Evolutionary conservation across 2,113 vertebrate species (phyloP).

Genomic region (Campylorhamphus procurvoides): DNA sequence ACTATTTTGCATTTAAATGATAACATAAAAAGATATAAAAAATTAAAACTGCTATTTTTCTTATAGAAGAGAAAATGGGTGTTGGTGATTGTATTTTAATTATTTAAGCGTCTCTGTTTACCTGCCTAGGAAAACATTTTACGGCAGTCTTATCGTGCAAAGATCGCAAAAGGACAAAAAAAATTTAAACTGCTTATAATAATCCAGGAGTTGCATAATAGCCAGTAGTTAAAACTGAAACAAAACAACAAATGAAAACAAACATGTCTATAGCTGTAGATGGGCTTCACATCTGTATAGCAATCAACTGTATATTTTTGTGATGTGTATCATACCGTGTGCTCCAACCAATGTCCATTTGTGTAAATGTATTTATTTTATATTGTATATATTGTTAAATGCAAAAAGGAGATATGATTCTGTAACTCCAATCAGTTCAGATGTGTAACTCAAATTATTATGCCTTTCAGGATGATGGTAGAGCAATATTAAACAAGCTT

Average conservation of each 20-base stretch:
- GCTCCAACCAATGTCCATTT: constrained; percentile 99
- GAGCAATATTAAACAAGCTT: constrained; percentile 99
- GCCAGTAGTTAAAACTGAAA: constrained; percentile 86
- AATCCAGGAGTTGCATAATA: constrained; percentile 92
- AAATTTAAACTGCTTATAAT: constrained; percentile 85
- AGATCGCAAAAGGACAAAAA: constrained; percentile 82
- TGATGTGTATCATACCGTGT: constrained; percentile 99
- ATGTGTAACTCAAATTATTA: constrained; percentile 99
- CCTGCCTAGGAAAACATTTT: constrained; percentile 87
- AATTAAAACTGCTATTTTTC: constrained; percentile 94
- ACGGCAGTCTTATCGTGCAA: constrained; percentile 85
- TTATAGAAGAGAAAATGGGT: constrained; percentile 86
- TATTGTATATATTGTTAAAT: constrained; percentile 99
- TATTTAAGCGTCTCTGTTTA: constrained; percentile 90
- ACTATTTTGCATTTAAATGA: constrained; percentile 90
- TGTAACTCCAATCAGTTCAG: constrained; percentile 99
- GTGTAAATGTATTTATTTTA: constrained; percentile 99
- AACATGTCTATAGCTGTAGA: constrained; percentile 99
- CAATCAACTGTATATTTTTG: constrained; percentile 99
- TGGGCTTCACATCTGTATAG: constrained; percentile 99
- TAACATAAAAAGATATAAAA: constrained; percentile 87
- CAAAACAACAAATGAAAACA: constrained; percentile 72
- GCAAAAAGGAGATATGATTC: constrained; percentile 99
- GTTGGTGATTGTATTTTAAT: constrained; percentile 90
- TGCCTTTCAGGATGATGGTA: constrained; percentile 99